Conservation (phyloP, 2,797 vertebrate species). For the Pitangus sulphuratus region DNA sequence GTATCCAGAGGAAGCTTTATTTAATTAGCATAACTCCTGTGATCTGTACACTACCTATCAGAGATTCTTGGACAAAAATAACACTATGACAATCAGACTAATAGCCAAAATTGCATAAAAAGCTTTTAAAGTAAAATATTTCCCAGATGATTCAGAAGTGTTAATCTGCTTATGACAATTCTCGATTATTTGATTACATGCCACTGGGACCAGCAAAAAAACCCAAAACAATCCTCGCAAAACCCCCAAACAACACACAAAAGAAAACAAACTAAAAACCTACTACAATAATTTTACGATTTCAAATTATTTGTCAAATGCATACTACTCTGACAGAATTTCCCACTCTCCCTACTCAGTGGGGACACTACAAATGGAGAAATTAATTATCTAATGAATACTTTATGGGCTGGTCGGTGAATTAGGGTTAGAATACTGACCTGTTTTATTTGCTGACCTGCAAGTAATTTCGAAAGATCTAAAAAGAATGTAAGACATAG, state of each 20-base stretch:
- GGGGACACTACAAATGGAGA: neutral
- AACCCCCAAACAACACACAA: neutral
- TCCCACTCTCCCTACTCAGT: neutral
- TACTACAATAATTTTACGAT: neutral
- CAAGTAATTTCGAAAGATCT: neutral
- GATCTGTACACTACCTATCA: neutral
- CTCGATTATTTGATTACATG: slow-evolving; percentile 79
- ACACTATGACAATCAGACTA: neutral
- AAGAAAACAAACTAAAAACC: neutral
- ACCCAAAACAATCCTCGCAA: neutral
- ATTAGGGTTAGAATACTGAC: neutral
- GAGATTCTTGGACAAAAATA: slow-evolving; percentile 22
- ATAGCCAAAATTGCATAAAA: slow-evolving; percentile 6
- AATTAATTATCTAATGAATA: neutral
- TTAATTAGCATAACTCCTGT: neutral
- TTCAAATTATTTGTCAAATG: neutral
- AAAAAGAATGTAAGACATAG: neutral
- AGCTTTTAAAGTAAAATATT: slow-evolving; percentile 52
- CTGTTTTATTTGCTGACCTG: neutral
- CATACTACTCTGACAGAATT: neutral
- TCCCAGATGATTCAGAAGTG: slow-evolving; percentile 73
- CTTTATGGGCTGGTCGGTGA: neutral
- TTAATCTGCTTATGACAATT: slow-evolving; percentile 71
- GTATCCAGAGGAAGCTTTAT: neutral
- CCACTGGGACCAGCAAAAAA: slow-evolving; percentile 59